These are phyloP conservation scores for Anthophora plumipes DNA, from an alignment of 2,888 invertebrate species.

Conservation along the genomic window DNA sequence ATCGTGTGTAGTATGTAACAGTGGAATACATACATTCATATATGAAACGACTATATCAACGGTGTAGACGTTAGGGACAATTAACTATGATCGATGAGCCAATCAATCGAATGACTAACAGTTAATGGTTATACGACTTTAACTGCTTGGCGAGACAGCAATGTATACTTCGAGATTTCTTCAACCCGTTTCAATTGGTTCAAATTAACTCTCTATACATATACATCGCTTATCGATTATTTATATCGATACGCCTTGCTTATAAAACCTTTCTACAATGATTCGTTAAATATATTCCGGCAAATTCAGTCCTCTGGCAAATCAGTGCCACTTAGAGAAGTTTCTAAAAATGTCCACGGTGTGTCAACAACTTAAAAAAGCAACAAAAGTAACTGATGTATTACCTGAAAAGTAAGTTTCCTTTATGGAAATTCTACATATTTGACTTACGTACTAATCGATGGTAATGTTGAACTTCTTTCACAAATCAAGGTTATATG, in stretches of 20 bases:
- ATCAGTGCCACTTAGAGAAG: neutral
- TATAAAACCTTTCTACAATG: neutral
- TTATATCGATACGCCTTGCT: slow-evolving; percentile 16
- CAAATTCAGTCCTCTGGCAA: neutral
- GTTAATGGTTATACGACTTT: slow-evolving; percentile 55
- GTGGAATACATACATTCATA: slow-evolving; percentile 30
- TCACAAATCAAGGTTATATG: neutral
- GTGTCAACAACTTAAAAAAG: neutral
- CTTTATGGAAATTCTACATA: neutral
- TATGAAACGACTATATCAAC: slow-evolving; percentile 43
- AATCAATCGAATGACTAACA: slow-evolving; percentile 48
- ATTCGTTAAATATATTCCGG: slow-evolving; percentile 1
- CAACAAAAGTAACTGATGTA: neutral
- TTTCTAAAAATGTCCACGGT: slow-evolving; percentile 12
- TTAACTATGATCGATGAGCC: slow-evolving; percentile 66
- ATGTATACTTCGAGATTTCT: slow-evolving; percentile 53
- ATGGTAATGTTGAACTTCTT: neutral
- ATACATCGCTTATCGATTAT: slow-evolving; percentile 13
- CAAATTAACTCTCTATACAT: slow-evolving; percentile 42
- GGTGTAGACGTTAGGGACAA: slow-evolving; percentile 52
- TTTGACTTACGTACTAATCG: neutral
- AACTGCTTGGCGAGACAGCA: slow-evolving; percentile 60
- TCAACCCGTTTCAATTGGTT: slow-evolving; percentile 51
- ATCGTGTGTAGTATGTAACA: neutral
- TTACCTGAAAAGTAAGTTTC: neutral